Evolutionary conservation across 2,797 vertebrate species (phyloP), one percentile per base, ranked within the genome.

Genomic region (Hydrocynus forskahlii): DNA sequence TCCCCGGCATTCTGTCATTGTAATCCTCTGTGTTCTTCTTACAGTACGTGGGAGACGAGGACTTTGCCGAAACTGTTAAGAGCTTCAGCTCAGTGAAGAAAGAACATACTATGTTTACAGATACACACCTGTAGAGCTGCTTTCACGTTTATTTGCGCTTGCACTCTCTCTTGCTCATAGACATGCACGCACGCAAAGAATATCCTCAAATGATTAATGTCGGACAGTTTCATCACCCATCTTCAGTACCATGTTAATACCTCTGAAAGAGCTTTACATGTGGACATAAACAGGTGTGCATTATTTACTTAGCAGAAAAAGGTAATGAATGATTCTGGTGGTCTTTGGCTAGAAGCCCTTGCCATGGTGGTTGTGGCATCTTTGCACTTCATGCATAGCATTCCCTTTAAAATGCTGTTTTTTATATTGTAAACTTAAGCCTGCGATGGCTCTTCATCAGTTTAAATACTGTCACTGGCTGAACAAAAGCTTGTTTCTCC

Each of bases 71-170:
- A 1, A 90, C 95, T 78, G 96, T 98, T 87, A 97, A 97, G 89
- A 94, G 95, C 73, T 96, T 97, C 91, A 96, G 95, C 89, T 96
- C 96, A 0, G 93, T 93, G 83, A 97, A 94, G 68, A 97, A 97
- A 87, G 96, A 98, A 64, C 97, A 96, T 75, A 95, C 96, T 68
- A 91, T 95, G 17, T 99, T 99, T 90, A 97, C 95, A 0, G 97
- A 99, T 87, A 99, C 98, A 57, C 96, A 97, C 59, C 92, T 97
- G 68, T 97, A 87, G 85, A 68, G 88, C 35, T 74, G 19, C 25
- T 3, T 40, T 5, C 54, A 25, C 55, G 54, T 68, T n/a, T 38
- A 5, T 54, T 5, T 6, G 55, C 63, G 67, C n/a, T 7, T 5
- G 25, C 29, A 2, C 19, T 69, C 13, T 71, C 57, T 29, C 16